Evolutionary conservation across 2,888 invertebrate genomes (phyloP).

Genomic region (Tipula lateralis): DNA sequence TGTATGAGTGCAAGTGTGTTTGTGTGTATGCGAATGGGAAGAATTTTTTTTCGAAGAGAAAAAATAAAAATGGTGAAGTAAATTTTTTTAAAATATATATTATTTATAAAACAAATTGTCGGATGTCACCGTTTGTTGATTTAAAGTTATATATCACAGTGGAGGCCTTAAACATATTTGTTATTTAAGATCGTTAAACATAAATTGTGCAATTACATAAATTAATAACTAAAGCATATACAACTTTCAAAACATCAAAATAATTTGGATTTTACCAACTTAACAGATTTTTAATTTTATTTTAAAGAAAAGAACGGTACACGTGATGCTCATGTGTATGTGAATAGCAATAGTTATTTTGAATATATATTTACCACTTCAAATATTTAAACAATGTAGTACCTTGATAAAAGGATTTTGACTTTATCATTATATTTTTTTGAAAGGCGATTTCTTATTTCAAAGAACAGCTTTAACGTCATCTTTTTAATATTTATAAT

Average conservation of each 20-base stretch:
- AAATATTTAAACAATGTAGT: neutral
- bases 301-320: neutral
- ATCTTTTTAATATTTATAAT: neutral
- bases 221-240: neutral
- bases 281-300: neutral
- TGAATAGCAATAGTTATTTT: neutral
- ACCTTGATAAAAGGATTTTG: neutral
- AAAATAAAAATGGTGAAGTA: neutral
- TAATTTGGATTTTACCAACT: neutral
- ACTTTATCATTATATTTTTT: neutral
- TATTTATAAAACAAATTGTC: neutral
- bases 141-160: neutral
- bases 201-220: neutral
- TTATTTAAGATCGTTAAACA: neutral
- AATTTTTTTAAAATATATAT: neutral
- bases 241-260: neutral
- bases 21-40: neutral
- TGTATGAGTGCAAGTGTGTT: neutral
- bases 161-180: neutral
- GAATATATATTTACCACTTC: no score
- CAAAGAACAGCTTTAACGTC: neutral
- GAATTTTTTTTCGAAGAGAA: neutral
- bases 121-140: neutral
- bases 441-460: neutral
- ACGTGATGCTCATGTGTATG: slow-evolving; percentile 11